Conservation (phyloP, 2,888 invertebrate species). For the Drosophila pseudotalamancana region DNA sequence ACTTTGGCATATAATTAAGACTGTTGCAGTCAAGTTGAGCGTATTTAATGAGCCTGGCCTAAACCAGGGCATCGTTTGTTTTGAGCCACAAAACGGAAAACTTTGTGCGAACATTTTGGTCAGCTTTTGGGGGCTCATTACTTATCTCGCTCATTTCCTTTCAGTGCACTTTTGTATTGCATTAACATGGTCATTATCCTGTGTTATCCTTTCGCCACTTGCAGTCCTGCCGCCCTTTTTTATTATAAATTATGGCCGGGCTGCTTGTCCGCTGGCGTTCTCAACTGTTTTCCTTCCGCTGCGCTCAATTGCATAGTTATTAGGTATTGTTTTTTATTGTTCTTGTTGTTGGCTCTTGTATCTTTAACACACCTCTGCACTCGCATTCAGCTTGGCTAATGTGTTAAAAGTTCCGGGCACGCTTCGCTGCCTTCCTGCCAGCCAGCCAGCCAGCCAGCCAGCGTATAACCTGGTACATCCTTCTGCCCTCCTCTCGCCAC, state of each 20-base stretch:
- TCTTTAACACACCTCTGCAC: conserved; percentile 56
- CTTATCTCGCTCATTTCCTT: conserved; percentile 77
- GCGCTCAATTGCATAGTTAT: conserved; percentile 69
- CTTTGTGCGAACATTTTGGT: conserved; percentile 49
- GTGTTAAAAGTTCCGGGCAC: conserved; percentile 67
- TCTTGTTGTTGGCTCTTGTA: conserved; percentile 27
- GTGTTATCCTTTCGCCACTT: conserved; percentile 49
- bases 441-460: conserved; percentile 41
- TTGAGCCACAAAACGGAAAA: conserved; percentile 38
- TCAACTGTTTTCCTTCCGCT: conserved; percentile 58
- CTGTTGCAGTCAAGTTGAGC: conserved; percentile 69
- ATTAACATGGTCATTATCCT: conserved; percentile 78
- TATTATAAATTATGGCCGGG: conserved; percentile 46
- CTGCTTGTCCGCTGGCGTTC: conserved; percentile 5
- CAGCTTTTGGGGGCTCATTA: conserved; percentile 52
- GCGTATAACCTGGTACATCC: conserved; percentile 30
- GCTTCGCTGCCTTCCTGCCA: conserved; percentile 58
- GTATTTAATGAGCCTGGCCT: conserved; percentile 72
- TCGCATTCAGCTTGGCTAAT: conserved; percentile 56
- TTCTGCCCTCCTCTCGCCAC: not conserved
- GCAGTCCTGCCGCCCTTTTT: conserved; percentile 10
- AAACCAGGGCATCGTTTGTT: conserved; percentile 50
- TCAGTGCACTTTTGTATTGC: conserved; percentile 78
- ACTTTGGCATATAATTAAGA: conserved; percentile 74
- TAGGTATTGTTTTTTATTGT: conserved; percentile 43